Evolutionary conservation across 2,888 invertebrate genomes (phyloP).

Genomic region (Drosophila setosimentum): DNA sequence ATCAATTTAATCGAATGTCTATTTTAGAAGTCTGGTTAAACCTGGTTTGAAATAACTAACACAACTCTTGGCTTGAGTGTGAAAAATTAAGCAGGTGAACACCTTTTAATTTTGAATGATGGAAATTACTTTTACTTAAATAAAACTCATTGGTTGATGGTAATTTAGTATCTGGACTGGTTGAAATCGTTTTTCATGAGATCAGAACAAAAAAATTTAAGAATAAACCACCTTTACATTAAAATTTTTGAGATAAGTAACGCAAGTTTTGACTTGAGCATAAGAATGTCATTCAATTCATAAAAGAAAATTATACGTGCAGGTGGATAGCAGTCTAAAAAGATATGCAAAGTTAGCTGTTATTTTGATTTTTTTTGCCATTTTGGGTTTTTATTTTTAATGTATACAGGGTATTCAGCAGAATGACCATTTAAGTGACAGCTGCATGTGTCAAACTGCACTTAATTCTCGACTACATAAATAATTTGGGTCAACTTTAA

Average conservation of each 20-base stretch:
- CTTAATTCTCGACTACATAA: conserved; percentile 62
- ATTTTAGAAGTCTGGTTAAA: background rate
- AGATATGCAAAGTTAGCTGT: background rate
- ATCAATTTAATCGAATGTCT: background rate
- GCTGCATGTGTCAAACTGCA: conserved; percentile 58
- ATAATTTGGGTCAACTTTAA: conserved; percentile 69
- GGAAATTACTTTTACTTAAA: background rate
- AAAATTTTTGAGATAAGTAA: background rate
- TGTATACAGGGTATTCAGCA: conserved; percentile 22
- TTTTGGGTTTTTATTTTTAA: background rate
- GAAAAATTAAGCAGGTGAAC: background rate
- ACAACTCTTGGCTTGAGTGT: background rate
- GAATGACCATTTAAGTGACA: conserved; percentile 57
- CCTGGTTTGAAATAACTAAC: background rate
- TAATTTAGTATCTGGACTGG: too few relatives aligned
- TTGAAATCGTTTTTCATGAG: background rate
- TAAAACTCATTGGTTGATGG: background rate
- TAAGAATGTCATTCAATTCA: background rate
- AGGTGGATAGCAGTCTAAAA: background rate
- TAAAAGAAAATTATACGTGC: background rate
- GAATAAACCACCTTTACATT: background rate
- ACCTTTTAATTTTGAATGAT: background rate
- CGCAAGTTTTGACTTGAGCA: background rate
- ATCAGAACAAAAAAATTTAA: background rate
- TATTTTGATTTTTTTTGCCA: background rate